Evolutionary conservation across 2,113 vertebrate genomes (phyloP), one percentile per base, ranked within the genome.

Genomic region (Oceanites oceanicus): DNA sequence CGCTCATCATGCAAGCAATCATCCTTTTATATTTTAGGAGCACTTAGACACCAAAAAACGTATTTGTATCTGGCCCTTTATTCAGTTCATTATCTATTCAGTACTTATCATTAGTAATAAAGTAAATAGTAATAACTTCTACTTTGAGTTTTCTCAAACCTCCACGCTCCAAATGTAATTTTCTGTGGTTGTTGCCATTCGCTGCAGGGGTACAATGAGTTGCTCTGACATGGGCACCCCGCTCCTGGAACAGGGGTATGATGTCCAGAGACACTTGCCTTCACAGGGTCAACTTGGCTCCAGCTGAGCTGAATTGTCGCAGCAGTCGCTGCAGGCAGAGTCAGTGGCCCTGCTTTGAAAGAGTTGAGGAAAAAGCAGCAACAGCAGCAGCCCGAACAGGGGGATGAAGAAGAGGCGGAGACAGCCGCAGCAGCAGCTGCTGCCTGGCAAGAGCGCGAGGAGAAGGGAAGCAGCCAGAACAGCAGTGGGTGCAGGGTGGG

Each of bases 361-460:
- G 56, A 59, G 44, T 27, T 1, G 1, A 72, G 66, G 38, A 17
- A 58, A 70, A 36, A 52, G 15, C 55, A 62, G 61, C 23, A 53
- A 18, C 6, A 47, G 32, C 62, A 80, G 88, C 40, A 22, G 4
- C 13, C 16, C 5, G 0, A 56, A 52, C 14, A 36, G 58, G 15
- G 26, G 20, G 7, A 9, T 2, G 6, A 36, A 5, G 5, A 78
- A 82, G 71, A 36, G 55, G 36, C 71, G 88, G 79, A 59, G 68
- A 36, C 56, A 85, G 74, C 92, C 82, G 81, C 70, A 88, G 88
- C 11, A 50, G 42, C 78, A 90, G 70, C 52, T 78, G 91, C 65
- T 78, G 78, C 66, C 58, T 73, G 78, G 30, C n/a, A 65, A 6
- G 23, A 63, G 16, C 3, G 0, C 0, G 3, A 91, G 87, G 25